Evolutionary conservation across 2,797 vertebrate genomes (phyloP), one percentile per base, ranked within the genome.

Genomic region (Pteronotus mesoamericanus): DNA sequence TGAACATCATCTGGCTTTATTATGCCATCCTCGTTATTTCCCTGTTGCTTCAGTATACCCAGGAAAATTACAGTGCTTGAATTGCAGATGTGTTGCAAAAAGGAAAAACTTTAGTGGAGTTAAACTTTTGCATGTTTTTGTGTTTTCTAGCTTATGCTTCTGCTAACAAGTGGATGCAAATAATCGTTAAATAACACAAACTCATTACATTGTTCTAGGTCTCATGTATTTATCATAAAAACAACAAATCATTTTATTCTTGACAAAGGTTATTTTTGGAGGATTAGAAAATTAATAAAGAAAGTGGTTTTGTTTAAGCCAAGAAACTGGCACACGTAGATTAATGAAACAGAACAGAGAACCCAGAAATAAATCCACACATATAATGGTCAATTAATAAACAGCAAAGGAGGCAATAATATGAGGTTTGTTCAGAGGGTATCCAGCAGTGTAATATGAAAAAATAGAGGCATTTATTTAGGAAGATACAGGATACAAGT

Each of bases 191-290:
- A 48, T 29, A 77, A 57, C 26, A 34, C 0, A 82, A 53, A 29
- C 14, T 19, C 18, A 26, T 68, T 80, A 68, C 21, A 34, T 74
- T 78, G 42, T 26, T 79, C 53, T 89, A 74, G 21, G 10, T 86
- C 34, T 92, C 39, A 57, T 78, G 53, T 93, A 39, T 66, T 85
- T 78, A 16, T 94, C 7, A 26, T 55, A 90, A 89, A 95, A 92
- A 37, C 39, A 69, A 83, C 4, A 61, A 78, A 66, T 16, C 83
- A 42, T 32, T 80, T 90, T 32, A 61, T 48, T 91, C 64, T 82
- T 64, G 4, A 84, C 48, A 75, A 86, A 37, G 37, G 14, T 82
- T 83, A 53, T 55, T 71, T 91, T 75, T 66, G 55, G 8, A 96
- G 55, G 34, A 1, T n/a, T 94, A 88, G n/a, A 57, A 91, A 92